These are phyloP conservation scores for Deroptyus accipitrinus DNA, from an alignment of 2,113 vertebrate species.

Conservation along the genomic window DNA sequence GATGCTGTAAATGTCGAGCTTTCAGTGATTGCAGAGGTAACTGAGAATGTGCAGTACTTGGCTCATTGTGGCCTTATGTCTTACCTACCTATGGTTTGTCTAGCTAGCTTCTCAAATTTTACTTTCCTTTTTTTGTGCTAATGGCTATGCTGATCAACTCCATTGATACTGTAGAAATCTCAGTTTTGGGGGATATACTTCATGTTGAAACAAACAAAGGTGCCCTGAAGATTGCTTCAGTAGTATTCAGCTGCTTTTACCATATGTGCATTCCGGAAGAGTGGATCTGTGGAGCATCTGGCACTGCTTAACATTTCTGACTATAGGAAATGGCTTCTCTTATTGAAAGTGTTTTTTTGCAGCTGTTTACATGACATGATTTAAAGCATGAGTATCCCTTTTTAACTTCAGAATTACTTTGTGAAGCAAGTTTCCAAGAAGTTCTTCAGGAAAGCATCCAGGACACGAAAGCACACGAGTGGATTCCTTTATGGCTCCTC, in stretches of 20 bases:
- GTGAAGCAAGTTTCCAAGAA: conserved; percentile 89
- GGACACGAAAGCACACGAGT: conserved; percentile 76
- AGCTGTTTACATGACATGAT: background rate
- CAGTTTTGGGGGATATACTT: background rate
- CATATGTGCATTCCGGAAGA: background rate
- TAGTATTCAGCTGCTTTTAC: background rate
- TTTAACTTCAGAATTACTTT: conserved; percentile 87
- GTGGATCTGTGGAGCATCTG: background rate
- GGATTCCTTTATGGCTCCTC: conserved; percentile 94
- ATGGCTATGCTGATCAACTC: background rate
- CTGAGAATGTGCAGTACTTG: background rate
- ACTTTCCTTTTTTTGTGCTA: background rate
- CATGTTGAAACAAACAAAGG: background rate
- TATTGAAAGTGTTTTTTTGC: conserved; percentile 17
- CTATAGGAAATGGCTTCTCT: background rate
- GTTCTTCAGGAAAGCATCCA: conserved; percentile 83
- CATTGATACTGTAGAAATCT: background rate
- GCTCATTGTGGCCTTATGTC: background rate
- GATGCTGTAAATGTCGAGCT: background rate
- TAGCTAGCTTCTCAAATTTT: background rate
- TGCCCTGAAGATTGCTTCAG: background rate
- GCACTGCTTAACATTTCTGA: background rate
- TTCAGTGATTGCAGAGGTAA: background rate
- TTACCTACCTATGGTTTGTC: background rate
- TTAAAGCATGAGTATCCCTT: conserved; percentile 54